Percentiles rank a stretch among this genome's conserved stretches.
These are phyloP conservation scores for Ptyas mucosa DNA, from an alignment of 2,113 vertebrate species.

Conservation along the genomic window DNA sequence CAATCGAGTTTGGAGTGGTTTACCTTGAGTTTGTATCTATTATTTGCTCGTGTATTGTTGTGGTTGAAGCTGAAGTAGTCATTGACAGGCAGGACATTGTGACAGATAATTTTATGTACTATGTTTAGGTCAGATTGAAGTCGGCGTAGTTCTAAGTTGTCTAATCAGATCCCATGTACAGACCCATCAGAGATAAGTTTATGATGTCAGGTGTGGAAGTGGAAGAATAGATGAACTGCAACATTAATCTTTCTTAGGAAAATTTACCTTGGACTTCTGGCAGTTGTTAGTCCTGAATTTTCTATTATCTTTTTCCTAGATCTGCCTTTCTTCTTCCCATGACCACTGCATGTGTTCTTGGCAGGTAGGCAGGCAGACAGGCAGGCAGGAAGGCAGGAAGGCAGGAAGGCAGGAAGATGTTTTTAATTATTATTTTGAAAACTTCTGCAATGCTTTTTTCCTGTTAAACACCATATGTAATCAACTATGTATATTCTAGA, in stretches of 20 bases:
- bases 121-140: no score
- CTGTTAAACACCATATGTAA: slow-evolving; percentile 5
- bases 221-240: neutral
- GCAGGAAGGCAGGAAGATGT: neutral
- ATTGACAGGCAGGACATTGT: no score
- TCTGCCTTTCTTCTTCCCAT: slow-evolving; percentile 75
- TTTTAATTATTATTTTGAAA: slow-evolving; percentile 10
- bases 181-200: neutral
- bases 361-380: neutral
- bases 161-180: neutral
- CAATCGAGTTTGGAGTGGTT: no score
- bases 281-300: slow-evolving; percentile 77
- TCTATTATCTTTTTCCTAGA: slow-evolving; percentile 75
- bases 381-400: neutral
- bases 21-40: no score
- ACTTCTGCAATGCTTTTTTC: neutral
- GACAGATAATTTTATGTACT: no score
- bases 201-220: slow-evolving; percentile 10
- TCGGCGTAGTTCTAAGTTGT: no score
- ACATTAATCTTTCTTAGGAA: neutral
- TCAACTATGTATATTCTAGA: slow-evolving; percentile 27
- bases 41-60: no score
- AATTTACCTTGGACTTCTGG: slow-evolving; percentile 77
- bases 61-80: no score
- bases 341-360: slow-evolving; percentile 92